Percentiles rank a stretch among this genome's conserved stretches.
Conservation (phyloP, 2,113 vertebrate species). For the Riparia riparia region DNA sequence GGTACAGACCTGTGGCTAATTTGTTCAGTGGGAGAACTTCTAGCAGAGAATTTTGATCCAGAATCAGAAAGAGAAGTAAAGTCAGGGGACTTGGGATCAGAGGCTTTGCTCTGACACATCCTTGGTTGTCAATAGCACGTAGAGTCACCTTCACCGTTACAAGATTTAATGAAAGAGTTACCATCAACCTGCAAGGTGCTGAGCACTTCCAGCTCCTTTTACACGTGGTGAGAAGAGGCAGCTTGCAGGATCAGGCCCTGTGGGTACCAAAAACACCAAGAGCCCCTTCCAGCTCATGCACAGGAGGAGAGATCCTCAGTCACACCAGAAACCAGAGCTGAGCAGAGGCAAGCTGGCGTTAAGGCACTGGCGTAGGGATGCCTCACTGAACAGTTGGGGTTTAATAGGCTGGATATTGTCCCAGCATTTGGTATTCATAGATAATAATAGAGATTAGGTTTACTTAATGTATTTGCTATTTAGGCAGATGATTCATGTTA, state of each 20-base stretch:
- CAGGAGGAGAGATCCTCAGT: background rate
- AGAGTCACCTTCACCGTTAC: background rate
- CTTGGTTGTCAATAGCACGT: background rate
- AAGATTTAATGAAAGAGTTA: background rate
- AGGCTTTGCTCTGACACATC: background rate
- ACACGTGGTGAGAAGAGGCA: background rate
- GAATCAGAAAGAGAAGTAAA: background rate
- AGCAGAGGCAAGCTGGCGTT: background rate
- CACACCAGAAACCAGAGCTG: background rate
- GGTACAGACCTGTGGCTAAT: background rate
- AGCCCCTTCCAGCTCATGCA: background rate
- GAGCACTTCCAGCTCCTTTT: background rate
- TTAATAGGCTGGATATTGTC: slow-evolving; percentile 65
- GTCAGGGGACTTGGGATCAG: background rate
- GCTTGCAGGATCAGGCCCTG: background rate
- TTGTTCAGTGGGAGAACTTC: background rate
- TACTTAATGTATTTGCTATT: slow-evolving; percentile 73
- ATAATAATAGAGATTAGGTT: slow-evolving; percentile 59
- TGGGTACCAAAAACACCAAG: background rate
- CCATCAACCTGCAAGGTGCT: background rate
- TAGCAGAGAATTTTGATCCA: background rate
- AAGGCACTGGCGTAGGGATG: background rate
- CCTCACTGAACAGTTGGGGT: slow-evolving; percentile 39
- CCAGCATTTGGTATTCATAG: slow-evolving; percentile 59
- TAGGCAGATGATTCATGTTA: slow-evolving; percentile 62